These are phyloP conservation scores for Ophioninae sp. DNA, from an alignment of 2,888 invertebrate species.

Conservation along the genomic window DNA sequence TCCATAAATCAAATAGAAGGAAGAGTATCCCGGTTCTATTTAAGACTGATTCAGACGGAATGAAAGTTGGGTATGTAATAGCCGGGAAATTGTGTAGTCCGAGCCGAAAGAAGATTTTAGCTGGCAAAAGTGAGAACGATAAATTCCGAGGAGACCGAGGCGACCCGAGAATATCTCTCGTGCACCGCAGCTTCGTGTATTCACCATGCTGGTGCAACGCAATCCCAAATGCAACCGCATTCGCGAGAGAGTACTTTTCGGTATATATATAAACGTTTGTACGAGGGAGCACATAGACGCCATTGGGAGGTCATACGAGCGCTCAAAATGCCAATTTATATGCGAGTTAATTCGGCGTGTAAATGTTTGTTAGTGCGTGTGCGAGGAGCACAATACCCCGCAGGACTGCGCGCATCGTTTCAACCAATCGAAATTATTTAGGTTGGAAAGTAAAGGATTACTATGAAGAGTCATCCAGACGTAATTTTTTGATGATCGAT, in stretches of 20 bases:
- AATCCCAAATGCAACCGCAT: slow-evolving; percentile 47
- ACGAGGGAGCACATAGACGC: slow-evolving; percentile 14
- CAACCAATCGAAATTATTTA: slow-evolving; percentile 44
- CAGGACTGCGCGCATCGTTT: slow-evolving; percentile 15
- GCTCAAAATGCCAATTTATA: slow-evolving; percentile 64
- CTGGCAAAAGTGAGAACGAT: slow-evolving; percentile 25
- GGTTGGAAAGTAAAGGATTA: slow-evolving; percentile 13
- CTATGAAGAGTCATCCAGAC: background rate
- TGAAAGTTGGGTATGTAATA: slow-evolving; percentile 15
- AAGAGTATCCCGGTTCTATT: background rate
- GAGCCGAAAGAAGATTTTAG: slow-evolving; percentile 30
- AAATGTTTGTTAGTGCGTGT: background rate
- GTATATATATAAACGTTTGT: slow-evolving; percentile 2
- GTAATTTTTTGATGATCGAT: background rate
- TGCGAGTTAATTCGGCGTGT: slow-evolving; percentile 58
- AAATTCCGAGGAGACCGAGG: slow-evolving; percentile 48
- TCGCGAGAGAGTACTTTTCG: slow-evolving; percentile 24
- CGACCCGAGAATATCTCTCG: slow-evolving; percentile 57
- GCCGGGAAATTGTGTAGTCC: slow-evolving; percentile 7
- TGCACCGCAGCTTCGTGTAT: slow-evolving; percentile 14
- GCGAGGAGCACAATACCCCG: slow-evolving; percentile 16
- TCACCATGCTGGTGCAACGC: slow-evolving; percentile 32
- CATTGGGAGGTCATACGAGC: slow-evolving; percentile 38
- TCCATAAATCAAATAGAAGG: background rate
- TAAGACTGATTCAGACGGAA: background rate